Evolutionary conservation across 2,797 vertebrate species (phyloP), one percentile per base, ranked within the genome.

Genomic region (Falco cherrug): DNA sequence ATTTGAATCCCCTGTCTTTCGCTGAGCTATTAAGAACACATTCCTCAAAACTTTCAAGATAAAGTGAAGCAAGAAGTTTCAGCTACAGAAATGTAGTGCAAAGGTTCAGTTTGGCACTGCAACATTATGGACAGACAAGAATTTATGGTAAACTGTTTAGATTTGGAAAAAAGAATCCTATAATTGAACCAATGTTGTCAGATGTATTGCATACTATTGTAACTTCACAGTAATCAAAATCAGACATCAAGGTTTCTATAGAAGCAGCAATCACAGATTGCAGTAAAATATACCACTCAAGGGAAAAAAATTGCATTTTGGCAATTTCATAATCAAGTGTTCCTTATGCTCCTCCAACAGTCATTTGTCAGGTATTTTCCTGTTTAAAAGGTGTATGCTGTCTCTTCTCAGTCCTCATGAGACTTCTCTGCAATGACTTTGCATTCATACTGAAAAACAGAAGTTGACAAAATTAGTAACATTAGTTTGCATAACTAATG

Each of bases 361-460:
- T 95, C 89, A 84, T 86, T 86, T 85, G 81, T 93, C 83, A 90
- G 64, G 35, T 60, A 80, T 84, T 93, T 96, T 97, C 96, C 96
- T 96, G 51, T 89, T 96, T 74, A 95, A 96, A 97, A 98, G 93
- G 69, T 95, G 85, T 71, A 93, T 57, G 61, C 94, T 93, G 94
- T 84, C 95, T 68, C 79, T 91, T 93, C 67, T 99, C 98, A 99
- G 97, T 99, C 99, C 95, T 99, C 98, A 11, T 99, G 99, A 91
- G 95, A 98, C 97, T 99, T 99, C 90, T 99, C 99, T 96, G 98
- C 98, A 77, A 98, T 97, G 85, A 99, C 98, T 97, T 99, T 99
- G 96, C 98, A 98, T 97, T 99, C 99, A 94, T 99, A 99, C 99
- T 99, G 98, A 76, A 98, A 98, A 97, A 97, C 11, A 97, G 28